Conservation (phyloP, 2,797 vertebrate genomes). For the Brachyrhaphis roseni region DNA sequence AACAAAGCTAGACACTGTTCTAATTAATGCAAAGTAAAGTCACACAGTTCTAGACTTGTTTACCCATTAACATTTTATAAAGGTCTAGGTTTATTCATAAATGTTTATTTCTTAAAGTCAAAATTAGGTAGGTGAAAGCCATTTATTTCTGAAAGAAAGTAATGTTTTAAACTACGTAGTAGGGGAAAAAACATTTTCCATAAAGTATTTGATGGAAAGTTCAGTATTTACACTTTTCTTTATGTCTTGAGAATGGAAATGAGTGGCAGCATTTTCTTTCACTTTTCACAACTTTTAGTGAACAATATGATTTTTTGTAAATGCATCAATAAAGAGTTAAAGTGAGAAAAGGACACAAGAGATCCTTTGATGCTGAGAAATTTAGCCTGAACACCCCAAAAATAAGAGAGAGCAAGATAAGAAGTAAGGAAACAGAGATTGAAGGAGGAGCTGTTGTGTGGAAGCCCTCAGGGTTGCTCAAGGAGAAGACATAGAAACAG, state of each 20-base stretch:
- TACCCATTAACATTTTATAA: background rate
- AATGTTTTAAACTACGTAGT: background rate
- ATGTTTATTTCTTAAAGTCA: background rate
- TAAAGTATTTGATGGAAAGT: background rate
- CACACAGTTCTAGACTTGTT: background rate
- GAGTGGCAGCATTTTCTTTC: background rate
- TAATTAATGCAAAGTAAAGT: background rate
- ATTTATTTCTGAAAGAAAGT: background rate
- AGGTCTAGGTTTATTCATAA: background rate
- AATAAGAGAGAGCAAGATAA: slow-evolving; percentile 20
- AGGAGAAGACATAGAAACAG: slow-evolving; percentile 36
- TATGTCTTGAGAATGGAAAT: background rate
- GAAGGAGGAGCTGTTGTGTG: slow-evolving; percentile 23
- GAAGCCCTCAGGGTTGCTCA: slow-evolving; percentile 44
- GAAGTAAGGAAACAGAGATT: slow-evolving; percentile 2
- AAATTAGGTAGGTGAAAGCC: background rate
- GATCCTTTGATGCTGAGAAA: slow-evolving; percentile 17
- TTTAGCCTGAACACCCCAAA: slow-evolving; percentile 3
- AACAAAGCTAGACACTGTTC: background rate
- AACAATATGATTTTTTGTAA: background rate
- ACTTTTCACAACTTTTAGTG: background rate
- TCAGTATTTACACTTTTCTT: background rate
- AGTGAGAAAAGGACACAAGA: slow-evolving; percentile 11
- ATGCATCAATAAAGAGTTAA: slow-evolving; percentile 1
- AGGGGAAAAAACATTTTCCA: background rate